These are phyloP conservation scores for Oceanodroma leucorhoa DNA, from an alignment of 2,797 vertebrate species.

Conservation along the genomic window DNA sequence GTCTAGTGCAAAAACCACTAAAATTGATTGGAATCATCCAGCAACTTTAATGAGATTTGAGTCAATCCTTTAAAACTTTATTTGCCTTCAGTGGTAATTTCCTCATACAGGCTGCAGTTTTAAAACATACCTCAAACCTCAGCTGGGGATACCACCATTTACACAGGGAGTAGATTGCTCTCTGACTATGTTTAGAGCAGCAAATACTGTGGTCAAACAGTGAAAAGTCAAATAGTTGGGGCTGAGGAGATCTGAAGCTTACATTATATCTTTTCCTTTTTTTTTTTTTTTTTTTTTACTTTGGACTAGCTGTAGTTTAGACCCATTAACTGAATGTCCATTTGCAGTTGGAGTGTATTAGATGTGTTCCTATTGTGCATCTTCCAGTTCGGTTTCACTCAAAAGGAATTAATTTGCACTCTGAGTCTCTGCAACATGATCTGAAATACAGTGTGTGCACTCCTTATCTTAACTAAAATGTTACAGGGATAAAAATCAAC, in stretches of 20 bases:
- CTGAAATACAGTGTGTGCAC: background rate
- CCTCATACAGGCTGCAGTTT: background rate
- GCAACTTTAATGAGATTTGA: background rate
- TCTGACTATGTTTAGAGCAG: background rate
- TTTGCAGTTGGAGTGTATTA: background rate
- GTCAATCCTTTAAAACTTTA: background rate
- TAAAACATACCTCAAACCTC: background rate
- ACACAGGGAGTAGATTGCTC: background rate
- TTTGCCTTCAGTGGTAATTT: background rate
- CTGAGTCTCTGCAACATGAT: background rate
- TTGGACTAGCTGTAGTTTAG: background rate
- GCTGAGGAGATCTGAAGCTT: background rate
- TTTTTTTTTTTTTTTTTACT: background rate
- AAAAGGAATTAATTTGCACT: background rate
- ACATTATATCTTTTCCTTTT: background rate
- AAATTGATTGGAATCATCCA: background rate
- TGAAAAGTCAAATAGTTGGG: background rate
- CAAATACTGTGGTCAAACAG: background rate
- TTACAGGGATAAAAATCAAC: background rate
- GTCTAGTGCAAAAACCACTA: background rate
- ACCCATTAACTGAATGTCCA: background rate
- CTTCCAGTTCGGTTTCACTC: background rate
- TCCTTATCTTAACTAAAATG: background rate
- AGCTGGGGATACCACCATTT: background rate
- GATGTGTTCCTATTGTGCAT: background rate